Percentiles rank a stretch among this genome's conserved stretches.
Conservation (phyloP, 2,797 vertebrate species). For the Podargus strigoides region DNA sequence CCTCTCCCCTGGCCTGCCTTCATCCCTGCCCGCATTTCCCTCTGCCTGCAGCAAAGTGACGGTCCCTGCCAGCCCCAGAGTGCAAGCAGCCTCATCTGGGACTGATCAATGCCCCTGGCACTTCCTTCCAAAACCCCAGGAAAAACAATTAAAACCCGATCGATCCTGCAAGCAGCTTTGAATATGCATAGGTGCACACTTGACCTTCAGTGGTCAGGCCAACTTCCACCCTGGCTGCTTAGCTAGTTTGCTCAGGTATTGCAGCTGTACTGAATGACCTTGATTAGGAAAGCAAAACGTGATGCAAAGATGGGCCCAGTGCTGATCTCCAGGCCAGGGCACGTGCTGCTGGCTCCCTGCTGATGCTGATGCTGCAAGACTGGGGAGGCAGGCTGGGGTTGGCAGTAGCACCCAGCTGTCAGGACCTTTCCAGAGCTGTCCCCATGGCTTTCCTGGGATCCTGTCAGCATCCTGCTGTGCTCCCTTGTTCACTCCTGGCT, state of each 20-base stretch:
- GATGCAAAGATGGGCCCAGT: background rate
- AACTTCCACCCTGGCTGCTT: constrained; percentile 52
- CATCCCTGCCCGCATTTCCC: background rate
- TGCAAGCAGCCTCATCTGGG: constrained; percentile 81
- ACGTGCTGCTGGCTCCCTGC: rapidly evolving
- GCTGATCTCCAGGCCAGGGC: background rate
- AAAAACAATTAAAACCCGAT: constrained; percentile 99
- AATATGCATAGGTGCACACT: constrained; percentile 99
- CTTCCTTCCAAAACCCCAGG: constrained; percentile 95
- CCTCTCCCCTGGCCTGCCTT: constrained; percentile 1
- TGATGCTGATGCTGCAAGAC: background rate
- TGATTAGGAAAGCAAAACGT: background rate
- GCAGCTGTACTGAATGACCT: constrained; percentile 58
- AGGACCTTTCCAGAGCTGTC: background rate
- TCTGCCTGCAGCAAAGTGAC: constrained; percentile 25
- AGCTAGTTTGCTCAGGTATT: constrained; percentile 70
- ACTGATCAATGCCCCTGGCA: constrained; percentile 96
- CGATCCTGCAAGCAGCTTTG: constrained; percentile 92
- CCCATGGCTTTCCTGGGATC: background rate
- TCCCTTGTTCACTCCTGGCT: background rate
- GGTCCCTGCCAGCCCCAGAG: constrained; percentile 59
- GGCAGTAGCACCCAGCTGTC: background rate
- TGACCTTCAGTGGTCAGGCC: constrained; percentile 97
- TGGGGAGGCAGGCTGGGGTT: background rate
- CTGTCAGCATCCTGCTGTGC: background rate